Evolutionary conservation across 2,797 vertebrate genomes (phyloP).

Genomic region (Momotus momota): DNA sequence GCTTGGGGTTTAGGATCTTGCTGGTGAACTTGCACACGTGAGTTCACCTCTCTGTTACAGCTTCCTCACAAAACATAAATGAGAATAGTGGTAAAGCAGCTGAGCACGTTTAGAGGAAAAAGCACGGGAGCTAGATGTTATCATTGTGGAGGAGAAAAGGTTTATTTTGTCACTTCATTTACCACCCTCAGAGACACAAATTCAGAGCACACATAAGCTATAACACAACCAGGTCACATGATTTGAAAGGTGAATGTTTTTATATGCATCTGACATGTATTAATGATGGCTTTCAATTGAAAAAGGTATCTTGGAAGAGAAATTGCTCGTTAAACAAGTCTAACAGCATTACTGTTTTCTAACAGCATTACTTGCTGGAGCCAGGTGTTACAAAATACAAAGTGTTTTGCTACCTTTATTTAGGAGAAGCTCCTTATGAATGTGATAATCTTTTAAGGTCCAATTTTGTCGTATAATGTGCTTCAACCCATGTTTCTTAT

Average conservation of each 20-base stretch:
- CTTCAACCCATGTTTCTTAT: not conserved
- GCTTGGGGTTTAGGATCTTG: not conserved
- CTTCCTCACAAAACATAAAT: not conserved
- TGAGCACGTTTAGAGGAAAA: not conserved
- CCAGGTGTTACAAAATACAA: not conserved
- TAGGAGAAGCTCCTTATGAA: not conserved
- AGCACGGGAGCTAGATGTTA: not conserved
- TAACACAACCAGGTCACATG: not conserved
- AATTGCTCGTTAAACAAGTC: not conserved
- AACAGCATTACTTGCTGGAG: not conserved
- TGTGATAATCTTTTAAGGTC: not conserved
- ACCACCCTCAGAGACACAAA: constrained; percentile 1
- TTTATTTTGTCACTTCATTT: constrained; percentile 1
- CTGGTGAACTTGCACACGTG: not conserved
- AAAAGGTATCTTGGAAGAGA: constrained; percentile 27
- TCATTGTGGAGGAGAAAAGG: not conserved
- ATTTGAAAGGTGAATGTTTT: not conserved
- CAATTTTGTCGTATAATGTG: not conserved
- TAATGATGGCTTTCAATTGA: constrained; percentile 15
- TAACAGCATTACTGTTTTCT: constrained; percentile 3
- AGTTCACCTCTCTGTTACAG: not conserved
- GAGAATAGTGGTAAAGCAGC: not conserved
- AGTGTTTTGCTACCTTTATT: not conserved
- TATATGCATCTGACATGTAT: not conserved
- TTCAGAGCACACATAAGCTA: not conserved